A percentile compares a stretch with the other conserved stretches of the same genome.
phyloP scores from a whole-genome alignment of 2,888 invertebrate species.

The Eubasilissa splendida region DNA sequence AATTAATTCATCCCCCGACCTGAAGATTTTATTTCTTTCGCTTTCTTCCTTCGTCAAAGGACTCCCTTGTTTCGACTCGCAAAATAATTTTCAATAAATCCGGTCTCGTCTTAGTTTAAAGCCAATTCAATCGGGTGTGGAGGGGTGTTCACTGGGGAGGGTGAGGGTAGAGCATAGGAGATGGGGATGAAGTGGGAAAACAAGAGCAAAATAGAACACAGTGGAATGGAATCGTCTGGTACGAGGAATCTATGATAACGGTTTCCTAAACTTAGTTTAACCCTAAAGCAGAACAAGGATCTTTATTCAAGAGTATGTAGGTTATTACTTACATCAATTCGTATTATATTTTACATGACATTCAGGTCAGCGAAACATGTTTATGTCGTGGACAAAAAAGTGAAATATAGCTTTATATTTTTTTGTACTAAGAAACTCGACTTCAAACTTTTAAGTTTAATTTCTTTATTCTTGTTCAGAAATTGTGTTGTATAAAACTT shows the following conservation, averaged over 20 bases:
- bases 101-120: constrained; percentile 29
- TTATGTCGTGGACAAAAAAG: too few species aligned
- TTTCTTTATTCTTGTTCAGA: too few species aligned
- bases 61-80: constrained; percentile 6
- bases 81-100: constrained; percentile 38
- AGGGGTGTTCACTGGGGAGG: background rate
- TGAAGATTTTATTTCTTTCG: constrained; percentile 15
- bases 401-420: too few species aligned
- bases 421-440: too few species aligned
- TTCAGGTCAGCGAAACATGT: too few species aligned
- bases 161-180: background rate
- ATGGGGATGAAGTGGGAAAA: background rate
- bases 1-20: constrained; percentile 27
- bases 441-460: too few species aligned
- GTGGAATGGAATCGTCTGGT: constrained; percentile 8
- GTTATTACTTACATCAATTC: too few species aligned
- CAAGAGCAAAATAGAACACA: constrained; percentile 15
- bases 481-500: too few species aligned
- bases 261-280: constrained; percentile 14
- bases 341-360: too few species aligned
- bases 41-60: constrained; percentile 22
- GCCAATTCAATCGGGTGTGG: constrained; percentile 6
- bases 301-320: too few species aligned
- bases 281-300: background rate
- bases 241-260: constrained; percentile 8